These are phyloP conservation scores for Natator depressus DNA, from an alignment of 2,113 vertebrate species.

Conservation along the genomic window DNA sequence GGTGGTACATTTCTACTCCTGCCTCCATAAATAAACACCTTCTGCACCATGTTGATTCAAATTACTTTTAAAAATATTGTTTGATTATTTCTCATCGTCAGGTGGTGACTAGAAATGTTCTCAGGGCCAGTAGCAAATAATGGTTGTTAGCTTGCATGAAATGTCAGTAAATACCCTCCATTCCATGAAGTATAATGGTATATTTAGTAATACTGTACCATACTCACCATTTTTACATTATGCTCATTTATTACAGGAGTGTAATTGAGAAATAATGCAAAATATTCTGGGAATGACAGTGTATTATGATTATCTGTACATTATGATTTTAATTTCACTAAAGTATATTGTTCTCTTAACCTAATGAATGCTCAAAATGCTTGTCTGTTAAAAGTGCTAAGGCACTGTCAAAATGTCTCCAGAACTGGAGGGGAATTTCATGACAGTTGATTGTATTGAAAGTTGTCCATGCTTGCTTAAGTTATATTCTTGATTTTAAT, in stretches of 20 bases:
- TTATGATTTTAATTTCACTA: slow-evolving; percentile 23
- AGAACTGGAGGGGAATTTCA: slow-evolving; percentile 57
- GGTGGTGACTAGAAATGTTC: slow-evolving; percentile 49
- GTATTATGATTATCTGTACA: slow-evolving; percentile 37
- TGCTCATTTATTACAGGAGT: slow-evolving; percentile 48
- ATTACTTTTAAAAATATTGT: background rate
- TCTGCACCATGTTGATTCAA: slow-evolving; percentile 25
- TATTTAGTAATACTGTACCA: background rate
- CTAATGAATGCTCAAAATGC: background rate
- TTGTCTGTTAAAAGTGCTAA: background rate
- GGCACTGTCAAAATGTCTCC: background rate
- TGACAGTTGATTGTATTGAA: background rate
- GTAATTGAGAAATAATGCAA: slow-evolving; percentile 38
- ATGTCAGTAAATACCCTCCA: background rate
- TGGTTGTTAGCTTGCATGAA: background rate
- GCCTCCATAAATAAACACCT: background rate
- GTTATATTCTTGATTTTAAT: background rate
- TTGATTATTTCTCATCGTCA: slow-evolving; percentile 28
- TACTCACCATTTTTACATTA: background rate
- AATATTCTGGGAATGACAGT: background rate
- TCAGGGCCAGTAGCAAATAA: background rate
- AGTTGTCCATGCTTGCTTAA: slow-evolving; percentile 69
- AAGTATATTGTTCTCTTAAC: background rate
- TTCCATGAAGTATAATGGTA: background rate
- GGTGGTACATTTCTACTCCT: background rate